Conservation (phyloP, 2,888 invertebrate species). For the Philereme transversata region DNA sequence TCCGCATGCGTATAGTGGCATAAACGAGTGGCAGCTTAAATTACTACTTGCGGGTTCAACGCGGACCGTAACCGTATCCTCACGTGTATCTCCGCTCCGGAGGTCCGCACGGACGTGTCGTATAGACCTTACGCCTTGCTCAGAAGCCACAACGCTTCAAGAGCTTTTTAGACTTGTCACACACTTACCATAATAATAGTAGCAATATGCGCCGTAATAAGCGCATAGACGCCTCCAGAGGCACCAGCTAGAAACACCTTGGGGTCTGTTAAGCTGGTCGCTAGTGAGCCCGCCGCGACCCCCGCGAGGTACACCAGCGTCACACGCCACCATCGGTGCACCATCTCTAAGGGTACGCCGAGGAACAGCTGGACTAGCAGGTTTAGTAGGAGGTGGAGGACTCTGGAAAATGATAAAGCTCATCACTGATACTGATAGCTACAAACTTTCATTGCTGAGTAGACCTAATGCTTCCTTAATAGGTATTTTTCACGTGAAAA, state of each 20-base stretch:
- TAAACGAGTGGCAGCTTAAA: too few species aligned
- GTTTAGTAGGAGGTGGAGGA: constrained; percentile 95
- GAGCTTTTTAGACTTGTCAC: background rate
- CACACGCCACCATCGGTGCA: constrained; percentile 97
- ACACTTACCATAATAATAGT: constrained; percentile 92
- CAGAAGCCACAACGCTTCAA: too few species aligned
- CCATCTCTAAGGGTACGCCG: constrained; percentile 97
- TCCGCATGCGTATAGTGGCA: too few species aligned
- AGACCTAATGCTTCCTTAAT: too few species aligned
- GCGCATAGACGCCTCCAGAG: constrained; percentile 97
- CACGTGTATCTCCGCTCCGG: too few species aligned
- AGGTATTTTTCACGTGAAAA: too few species aligned
- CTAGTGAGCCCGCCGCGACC: constrained; percentile 92
- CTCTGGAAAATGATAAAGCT: constrained; percentile 74
- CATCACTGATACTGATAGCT: too few species aligned
- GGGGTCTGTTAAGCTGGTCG: constrained; percentile 92
- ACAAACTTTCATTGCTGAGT: too few species aligned
- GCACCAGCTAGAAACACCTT: constrained; percentile 94
- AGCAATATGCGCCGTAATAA: constrained; percentile 96
- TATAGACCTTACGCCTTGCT: too few species aligned
- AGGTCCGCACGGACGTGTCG: too few species aligned
- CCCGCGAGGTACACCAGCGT: constrained; percentile 92
- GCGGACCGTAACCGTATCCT: too few species aligned
- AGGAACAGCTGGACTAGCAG: constrained; percentile 95
- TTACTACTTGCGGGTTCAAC: too few species aligned